Conservation (phyloP, 2,113 vertebrate species). For the Gracilinanus agilis region DNA sequence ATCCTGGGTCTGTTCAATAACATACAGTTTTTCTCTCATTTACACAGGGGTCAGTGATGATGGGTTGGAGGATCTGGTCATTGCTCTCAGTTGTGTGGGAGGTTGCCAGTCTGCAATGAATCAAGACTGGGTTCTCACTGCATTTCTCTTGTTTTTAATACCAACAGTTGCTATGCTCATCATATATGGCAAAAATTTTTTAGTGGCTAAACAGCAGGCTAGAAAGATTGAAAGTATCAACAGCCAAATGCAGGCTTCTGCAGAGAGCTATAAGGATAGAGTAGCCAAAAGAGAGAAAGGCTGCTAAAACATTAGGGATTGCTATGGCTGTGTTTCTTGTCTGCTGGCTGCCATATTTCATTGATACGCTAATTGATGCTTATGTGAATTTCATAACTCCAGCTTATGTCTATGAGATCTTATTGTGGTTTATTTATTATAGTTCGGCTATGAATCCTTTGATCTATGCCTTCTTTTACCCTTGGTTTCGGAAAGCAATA, state of each 20-base stretch:
- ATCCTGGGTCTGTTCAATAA: slow-evolving; percentile 36
- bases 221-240: neutral
- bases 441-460: slow-evolving; percentile 29
- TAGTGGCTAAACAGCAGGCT: slow-evolving; percentile 29
- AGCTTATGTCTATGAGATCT: neutral
- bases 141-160: slow-evolving; percentile 30
- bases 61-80: slow-evolving; percentile 13
- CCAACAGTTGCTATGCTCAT: slow-evolving; percentile 7
- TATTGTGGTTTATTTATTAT: slow-evolving; percentile 7
- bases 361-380: neutral
- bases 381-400: slow-evolving; percentile 42
- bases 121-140: neutral
- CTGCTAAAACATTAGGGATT: neutral
- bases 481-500: slow-evolving; percentile 52
- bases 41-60: slow-evolving; percentile 24
- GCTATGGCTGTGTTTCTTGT: neutral
- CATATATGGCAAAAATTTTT: neutral
- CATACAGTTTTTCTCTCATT: slow-evolving; percentile 44
- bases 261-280: neutral
- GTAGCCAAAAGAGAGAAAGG: slow-evolving; percentile 14
- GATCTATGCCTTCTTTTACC: slow-evolving; percentile 26
- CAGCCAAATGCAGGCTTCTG: neutral
- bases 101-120: slow-evolving; percentile 16
- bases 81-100: slow-evolving; percentile 24
- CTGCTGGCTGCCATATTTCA: neutral